Evolutionary conservation across 2,113 vertebrate species (phyloP), one percentile per base, ranked within the genome.

Genomic region (Catharus fuscescens): DNA sequence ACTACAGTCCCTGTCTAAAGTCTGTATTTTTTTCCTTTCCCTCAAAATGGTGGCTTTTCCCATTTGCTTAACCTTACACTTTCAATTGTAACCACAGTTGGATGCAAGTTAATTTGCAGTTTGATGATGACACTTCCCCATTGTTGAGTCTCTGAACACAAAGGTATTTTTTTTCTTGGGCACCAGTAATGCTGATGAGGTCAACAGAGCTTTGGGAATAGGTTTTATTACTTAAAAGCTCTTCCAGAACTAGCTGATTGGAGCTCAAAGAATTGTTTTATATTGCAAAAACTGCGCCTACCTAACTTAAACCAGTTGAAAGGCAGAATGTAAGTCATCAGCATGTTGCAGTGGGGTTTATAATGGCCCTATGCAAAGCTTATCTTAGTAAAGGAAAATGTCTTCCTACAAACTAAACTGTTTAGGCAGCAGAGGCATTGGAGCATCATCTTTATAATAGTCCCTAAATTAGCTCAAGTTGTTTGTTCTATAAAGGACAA

Each of bases 341-440:
- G 34, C 36, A 24, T 53, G 72, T 83, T 92, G 74, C 89, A 91
- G 61, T 89, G 91, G 86, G 95, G 69, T 80, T 97, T 96, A 18
- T 89, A 91, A 94, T 86, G 48, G 70, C 62, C 42, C 50, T 77
- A 21, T 85, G 84, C 48, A 89, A 93, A 91, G 73, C 60, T 94
- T 70, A 69, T 74, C 82, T 71, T 44, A 82, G 66, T 54, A 77
- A 47, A 79, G 25, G 52, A 66, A 90, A 94, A 95, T 44, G 26
- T 59, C 52, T 90, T 90, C 62, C 64, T 56, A 72, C 71, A 62
- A 91, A 70, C 59, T 56, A 80, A 94, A 93, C 25, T 95, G 76
- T 96, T 95, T 92, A 95, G 80, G 69, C 80, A 94, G 90, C 87
- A 93, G 26, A 91, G 79, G 19, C 81, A 96, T 91, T 86, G 84